Base-by-base conservation (phyloP, 2,797 vertebrate species). In the Sebastes itinus region DNA sequence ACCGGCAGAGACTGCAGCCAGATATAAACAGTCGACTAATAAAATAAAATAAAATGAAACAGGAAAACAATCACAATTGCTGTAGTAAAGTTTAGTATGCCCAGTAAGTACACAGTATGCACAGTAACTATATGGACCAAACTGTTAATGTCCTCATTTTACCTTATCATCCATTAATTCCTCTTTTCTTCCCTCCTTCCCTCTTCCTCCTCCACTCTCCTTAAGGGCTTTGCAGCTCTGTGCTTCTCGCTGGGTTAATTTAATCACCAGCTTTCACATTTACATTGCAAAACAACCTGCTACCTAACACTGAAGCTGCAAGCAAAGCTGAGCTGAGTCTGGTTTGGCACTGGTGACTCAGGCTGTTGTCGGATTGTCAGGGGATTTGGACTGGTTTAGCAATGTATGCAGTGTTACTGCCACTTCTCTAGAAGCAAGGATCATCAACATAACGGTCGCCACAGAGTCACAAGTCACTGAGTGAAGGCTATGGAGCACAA, bases 281-380 rank as follows among this genome's bases (percentile, higher is more conserved):
- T 93, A 94, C 89, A 95, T 90, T 90, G 86, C 89, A 93, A 93
- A 94, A 90, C 89, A 92, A 87, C 71, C 81, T 86, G 64, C 77
- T 72, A 78, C 77, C 84, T 84, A 87, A 80, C 86, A 69, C 42
- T 65, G 73, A 84, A 65, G 79, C 78, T 68, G 72, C 38, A 81
- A 85, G 87, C 78, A 79, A 83, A 85, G 85, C 83, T 83, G 28
- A 81, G 72, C 78, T 23, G 77, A 72, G 56, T 75, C 30, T 81
- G 60, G 64, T 73, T 81, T 84, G 75, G 78, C 61, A 71, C 38
- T 8, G 30, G 60, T 72, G 84, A 91, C 65, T 80, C 80, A 63
- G 70, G 30, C 32, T 81, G 60, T 32, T 86, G 78, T 74, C 32
- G 66, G 72, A 85, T 58, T 66, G 70, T 64, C 58, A 67, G 32